Evolutionary conservation across 2,113 vertebrate species (phyloP).

Genomic region (Microcebus griseorufus): DNA sequence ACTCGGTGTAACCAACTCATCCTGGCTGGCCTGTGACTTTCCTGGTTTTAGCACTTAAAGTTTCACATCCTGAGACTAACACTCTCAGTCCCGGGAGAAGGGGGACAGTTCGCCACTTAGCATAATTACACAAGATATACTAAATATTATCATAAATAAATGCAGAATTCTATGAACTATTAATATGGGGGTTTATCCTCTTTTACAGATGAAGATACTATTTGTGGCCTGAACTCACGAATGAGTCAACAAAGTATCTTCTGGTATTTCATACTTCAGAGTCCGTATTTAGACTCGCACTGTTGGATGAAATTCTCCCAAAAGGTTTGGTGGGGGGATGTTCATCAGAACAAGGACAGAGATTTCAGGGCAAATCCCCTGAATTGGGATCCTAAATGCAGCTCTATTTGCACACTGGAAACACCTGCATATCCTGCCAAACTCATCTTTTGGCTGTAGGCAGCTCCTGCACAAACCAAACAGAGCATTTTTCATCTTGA

Average conservation of each 20-base stretch:
- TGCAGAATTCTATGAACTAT: not conserved
- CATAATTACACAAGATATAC: not conserved
- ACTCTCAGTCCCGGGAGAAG: not conserved
- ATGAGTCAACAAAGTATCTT: not conserved
- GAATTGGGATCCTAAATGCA: not conserved
- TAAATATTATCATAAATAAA: not conserved
- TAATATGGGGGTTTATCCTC: not conserved
- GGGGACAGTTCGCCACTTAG: not conserved
- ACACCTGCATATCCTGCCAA: not conserved
- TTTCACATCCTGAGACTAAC: not conserved
- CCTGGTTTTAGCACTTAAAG: not conserved
- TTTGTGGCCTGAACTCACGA: not conserved
- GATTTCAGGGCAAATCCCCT: not conserved
- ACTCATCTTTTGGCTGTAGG: not conserved
- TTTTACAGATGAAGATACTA: not conserved
- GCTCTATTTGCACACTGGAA: not conserved
- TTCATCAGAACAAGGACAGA: not conserved
- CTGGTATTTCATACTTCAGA: not conserved
- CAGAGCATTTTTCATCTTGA: slow-evolving; percentile 34
- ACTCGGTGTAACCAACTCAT: fast-evolving
- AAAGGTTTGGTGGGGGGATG: not conserved
- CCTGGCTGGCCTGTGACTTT: not conserved
- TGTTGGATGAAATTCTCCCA: not conserved
- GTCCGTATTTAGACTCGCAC: not conserved
- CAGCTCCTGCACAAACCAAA: not conserved